phyloP scores from a whole-genome alignment of 2,888 invertebrate species.

The Drosophila algonquin region DNA sequence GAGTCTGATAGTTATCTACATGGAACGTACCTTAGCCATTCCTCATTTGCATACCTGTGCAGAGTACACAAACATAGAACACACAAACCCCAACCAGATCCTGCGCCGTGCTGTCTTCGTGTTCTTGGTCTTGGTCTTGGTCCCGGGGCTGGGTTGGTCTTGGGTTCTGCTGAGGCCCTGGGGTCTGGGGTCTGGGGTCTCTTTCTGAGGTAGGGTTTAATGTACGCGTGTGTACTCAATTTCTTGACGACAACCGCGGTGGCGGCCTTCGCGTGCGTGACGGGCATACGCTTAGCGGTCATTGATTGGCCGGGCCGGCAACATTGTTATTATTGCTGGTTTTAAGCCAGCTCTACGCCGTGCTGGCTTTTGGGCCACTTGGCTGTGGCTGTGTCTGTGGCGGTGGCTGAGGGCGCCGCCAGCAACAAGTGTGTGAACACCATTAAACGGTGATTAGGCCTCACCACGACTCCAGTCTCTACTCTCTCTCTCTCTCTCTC shows the following conservation, averaged over 20 bases:
- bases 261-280: slow-evolving; percentile 81
- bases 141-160: slow-evolving; percentile 17
- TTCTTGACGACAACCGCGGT: slow-evolving; percentile 52
- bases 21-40: slow-evolving; percentile 26
- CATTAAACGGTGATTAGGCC: slow-evolving; percentile 74
- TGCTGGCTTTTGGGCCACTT: slow-evolving; percentile 36
- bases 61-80: slow-evolving; percentile 10
- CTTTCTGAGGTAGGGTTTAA: slow-evolving; percentile 53
- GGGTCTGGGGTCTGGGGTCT: slow-evolving; percentile 4
- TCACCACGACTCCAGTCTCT: slow-evolving; percentile 15
- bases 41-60: slow-evolving; percentile 44
- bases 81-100: slow-evolving; percentile 16
- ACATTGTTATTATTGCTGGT: slow-evolving; percentile 19
- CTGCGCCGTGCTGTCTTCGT: slow-evolving; percentile 43
- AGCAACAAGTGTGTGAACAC: slow-evolving; percentile 78
- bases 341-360: slow-evolving; percentile 49
- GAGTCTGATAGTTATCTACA: slow-evolving; percentile 56
- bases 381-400: slow-evolving; percentile 7
- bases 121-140: neutral
- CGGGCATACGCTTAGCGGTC: slow-evolving; percentile 79
- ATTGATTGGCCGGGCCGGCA: slow-evolving; percentile 64
- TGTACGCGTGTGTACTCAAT: slow-evolving; percentile 69
- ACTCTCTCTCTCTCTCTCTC: neutral
- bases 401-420: slow-evolving; percentile 67
- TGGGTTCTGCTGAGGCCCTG: slow-evolving; percentile 14